Evolutionary conservation across 2,113 vertebrate species (phyloP).

Genomic region (Natator depressus): DNA sequence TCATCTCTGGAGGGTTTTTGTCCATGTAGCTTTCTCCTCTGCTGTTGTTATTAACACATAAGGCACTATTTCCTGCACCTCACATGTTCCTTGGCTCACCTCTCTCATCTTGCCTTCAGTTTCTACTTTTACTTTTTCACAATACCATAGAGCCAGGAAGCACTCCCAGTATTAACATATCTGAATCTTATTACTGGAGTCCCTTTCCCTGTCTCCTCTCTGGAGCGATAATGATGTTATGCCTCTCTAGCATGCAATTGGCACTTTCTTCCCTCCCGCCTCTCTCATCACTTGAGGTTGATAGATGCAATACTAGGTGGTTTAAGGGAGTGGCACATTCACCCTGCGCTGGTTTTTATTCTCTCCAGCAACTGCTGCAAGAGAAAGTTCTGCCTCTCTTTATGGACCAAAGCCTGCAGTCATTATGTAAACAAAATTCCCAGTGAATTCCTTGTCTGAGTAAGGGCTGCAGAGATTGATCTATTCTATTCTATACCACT

Average conservation of each 20-base stretch:
- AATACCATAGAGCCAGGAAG: not conserved
- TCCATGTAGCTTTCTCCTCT: not conserved
- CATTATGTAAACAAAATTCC: not conserved
- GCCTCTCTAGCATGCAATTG: not conserved
- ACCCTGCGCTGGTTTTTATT: not conserved
- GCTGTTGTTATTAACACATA: not conserved
- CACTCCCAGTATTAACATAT: not conserved
- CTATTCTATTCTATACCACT: not conserved
- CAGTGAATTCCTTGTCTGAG: not conserved
- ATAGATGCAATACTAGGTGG: not conserved
- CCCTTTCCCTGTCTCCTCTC: not conserved
- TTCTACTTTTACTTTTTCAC: not conserved
- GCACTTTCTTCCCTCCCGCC: not conserved
- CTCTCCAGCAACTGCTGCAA: conserved; percentile 13
- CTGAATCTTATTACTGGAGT: not conserved
- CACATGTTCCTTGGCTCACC: not conserved
- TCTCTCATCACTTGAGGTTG: not conserved
- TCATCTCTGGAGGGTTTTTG: not conserved
- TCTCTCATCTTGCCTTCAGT: rapidly evolving
- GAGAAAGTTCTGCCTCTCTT: not conserved
- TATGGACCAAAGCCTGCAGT: not conserved
- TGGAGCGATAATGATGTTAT: not conserved
- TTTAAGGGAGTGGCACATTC: not conserved
- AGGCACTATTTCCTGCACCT: not conserved
- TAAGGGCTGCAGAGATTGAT: not conserved